A percentile compares a stretch with the other conserved stretches of the same genome.
Conservation (phyloP, 2,888 invertebrate genomes). For the Pseudococcus jackbeardsleyi region DNA sequence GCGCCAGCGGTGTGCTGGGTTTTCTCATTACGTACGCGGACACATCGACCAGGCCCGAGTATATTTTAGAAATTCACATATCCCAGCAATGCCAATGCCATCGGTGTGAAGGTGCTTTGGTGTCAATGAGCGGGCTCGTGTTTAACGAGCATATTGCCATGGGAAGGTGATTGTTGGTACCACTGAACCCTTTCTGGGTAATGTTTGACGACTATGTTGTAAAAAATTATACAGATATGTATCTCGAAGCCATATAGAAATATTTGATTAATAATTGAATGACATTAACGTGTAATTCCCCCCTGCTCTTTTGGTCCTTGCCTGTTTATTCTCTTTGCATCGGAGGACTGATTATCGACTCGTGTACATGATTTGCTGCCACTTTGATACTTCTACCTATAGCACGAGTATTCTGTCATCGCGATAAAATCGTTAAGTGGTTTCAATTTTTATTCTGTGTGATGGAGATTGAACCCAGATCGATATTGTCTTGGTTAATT, state of each 20-base stretch:
- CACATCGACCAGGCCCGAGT: not conserved
- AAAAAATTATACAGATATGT: not conserved
- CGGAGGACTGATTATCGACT: not conserved
- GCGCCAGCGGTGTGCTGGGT: constrained; percentile 10
- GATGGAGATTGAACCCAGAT: not conserved
- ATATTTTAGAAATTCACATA: constrained; percentile 7
- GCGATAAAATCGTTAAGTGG: not conserved
- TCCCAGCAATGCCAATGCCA: not conserved
- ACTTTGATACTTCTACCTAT: not conserved
- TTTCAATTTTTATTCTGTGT: not conserved
- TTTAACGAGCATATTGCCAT: constrained; percentile 15
- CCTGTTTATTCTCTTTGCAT: not conserved
- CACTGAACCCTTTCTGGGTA: not conserved
- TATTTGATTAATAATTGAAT: constrained; percentile 26
- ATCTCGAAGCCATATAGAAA: not conserved
- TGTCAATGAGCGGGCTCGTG: not conserved
- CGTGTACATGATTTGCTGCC: constrained; percentile 6
- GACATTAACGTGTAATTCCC: not conserved
- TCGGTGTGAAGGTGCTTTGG: not conserved
- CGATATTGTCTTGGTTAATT: constrained; percentile 2
- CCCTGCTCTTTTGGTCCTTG: too few species aligned
- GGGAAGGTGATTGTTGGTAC: not conserved
- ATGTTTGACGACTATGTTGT: not conserved
- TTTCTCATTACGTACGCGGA: not conserved
- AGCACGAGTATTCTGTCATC: constrained; percentile 9